A percentile compares a stretch with the other conserved stretches of the same genome.
Conservation (phyloP, 2,888 invertebrate species). For the Trissoscelio sp. region DNA sequence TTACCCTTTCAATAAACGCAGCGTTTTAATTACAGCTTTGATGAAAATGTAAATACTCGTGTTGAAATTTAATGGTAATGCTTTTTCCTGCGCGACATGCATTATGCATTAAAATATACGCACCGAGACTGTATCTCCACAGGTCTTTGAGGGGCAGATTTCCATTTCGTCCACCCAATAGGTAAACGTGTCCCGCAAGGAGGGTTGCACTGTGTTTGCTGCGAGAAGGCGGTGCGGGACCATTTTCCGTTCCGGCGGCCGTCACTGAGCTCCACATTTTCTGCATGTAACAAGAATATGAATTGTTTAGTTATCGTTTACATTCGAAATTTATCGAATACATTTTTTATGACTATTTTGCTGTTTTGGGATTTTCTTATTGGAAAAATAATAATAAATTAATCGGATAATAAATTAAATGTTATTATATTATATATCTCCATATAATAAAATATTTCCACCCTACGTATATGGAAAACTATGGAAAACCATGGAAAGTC, state of each 20-base stretch:
- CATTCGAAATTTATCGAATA: neutral
- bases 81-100: constrained; percentile 35
- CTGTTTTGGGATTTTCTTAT: too few species aligned
- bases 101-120: constrained; percentile 74
- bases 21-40: constrained; percentile 47
- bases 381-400: too few species aligned
- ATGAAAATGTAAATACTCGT: constrained; percentile 56
- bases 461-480: too few species aligned
- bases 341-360: neutral
- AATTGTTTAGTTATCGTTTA: neutral
- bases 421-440: too few species aligned
- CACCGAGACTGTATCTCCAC: constrained; percentile 92
- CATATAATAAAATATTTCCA: too few species aligned
- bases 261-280: constrained; percentile 87
- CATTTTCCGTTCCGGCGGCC: constrained; percentile 83
- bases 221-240: constrained; percentile 87
- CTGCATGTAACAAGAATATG: constrained; percentile 67
- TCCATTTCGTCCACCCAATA: constrained; percentile 93
- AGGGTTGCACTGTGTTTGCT: constrained; percentile 93
- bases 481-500: too few species aligned
- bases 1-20: constrained; percentile 52
- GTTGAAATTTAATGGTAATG: constrained; percentile 56
- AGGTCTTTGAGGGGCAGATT: constrained; percentile 92
- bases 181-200: constrained; percentile 90
- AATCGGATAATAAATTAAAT: too few species aligned